Percentiles rank a stretch among this genome's conserved stretches.
Evolutionary conservation across 2,113 vertebrate genomes (phyloP).

Genomic region (Paedocypris sp.): DNA sequence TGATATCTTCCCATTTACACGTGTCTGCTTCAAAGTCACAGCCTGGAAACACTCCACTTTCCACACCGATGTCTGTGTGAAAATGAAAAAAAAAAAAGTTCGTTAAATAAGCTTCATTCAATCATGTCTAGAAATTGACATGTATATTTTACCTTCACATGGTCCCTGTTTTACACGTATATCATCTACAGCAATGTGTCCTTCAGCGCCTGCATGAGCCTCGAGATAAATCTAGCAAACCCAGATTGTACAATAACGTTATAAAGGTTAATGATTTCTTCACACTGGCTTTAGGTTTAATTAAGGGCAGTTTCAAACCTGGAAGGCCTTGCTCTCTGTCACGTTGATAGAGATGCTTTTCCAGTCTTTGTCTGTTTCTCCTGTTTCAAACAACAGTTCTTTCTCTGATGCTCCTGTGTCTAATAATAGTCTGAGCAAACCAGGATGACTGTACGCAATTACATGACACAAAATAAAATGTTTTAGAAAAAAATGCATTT

Average conservation of each 20-base stretch:
- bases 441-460: slow-evolving; percentile 47
- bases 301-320: slow-evolving; percentile 39
- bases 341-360: slow-evolving; percentile 41
- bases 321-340: slow-evolving; percentile 36
- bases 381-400: slow-evolving; percentile 39
- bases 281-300: too few species aligned
- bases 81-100: neutral
- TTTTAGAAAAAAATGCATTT: too few species aligned
- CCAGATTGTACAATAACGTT: neutral
- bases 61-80: slow-evolving; percentile 38
- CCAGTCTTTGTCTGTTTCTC: slow-evolving; percentile 42
- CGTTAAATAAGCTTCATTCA: neutral
- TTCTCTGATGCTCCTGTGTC: slow-evolving; percentile 25
- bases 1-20: slow-evolving; percentile 54
- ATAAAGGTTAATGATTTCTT: neutral
- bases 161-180: slow-evolving; percentile 47
- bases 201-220: slow-evolving; percentile 39
- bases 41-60: slow-evolving; percentile 40
- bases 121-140: too few species aligned
- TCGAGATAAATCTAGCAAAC: slow-evolving; percentile 51
- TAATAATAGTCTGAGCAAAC: slow-evolving; percentile 39
- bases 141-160: slow-evolving; percentile 46
- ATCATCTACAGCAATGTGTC: slow-evolving; percentile 59
- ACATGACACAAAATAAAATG: too few species aligned
- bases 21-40: slow-evolving; percentile 57